Conservation (phyloP, 2,888 invertebrate species). For the Hipparchia sbordonii region DNA sequence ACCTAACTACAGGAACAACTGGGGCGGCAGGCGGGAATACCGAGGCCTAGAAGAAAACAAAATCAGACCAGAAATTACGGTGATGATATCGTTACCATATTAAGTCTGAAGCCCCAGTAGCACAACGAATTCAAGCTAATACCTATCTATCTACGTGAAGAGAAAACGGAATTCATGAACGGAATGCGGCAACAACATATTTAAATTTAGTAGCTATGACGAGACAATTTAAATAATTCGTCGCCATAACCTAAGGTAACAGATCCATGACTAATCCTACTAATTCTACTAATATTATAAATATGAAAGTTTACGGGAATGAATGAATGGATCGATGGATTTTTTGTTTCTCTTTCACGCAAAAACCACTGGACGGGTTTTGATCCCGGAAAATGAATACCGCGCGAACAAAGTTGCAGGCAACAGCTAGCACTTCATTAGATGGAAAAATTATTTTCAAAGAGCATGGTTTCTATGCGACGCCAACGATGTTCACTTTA, state of each 20-base stretch:
- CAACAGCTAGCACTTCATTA: not conserved
- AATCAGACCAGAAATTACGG: not conserved
- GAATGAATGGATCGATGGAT: too few species aligned
- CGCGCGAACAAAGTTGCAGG: too few species aligned
- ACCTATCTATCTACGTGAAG: not conserved
- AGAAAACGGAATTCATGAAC: not conserved
- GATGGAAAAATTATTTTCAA: slow-evolving; percentile 5
- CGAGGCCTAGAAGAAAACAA: not conserved
- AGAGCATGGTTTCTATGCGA: not conserved
- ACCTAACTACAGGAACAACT: slow-evolving; percentile 42
- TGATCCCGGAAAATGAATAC: too few species aligned
- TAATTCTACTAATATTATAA: not conserved
- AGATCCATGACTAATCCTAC: not conserved
- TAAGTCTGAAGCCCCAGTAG: too few species aligned
- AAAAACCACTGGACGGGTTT: too few species aligned
- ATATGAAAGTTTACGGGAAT: too few species aligned
- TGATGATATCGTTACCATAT: not conserved
- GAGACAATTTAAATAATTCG: not conserved
- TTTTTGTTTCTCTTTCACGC: too few species aligned
- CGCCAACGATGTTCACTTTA: not conserved
- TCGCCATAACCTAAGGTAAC: slow-evolving; percentile 6
- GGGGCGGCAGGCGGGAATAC: not conserved
- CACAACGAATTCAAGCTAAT: too few species aligned
- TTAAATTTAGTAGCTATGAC: not conserved
- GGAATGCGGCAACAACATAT: not conserved